Conservation (phyloP, 2,888 invertebrate species). For the Stomorhina lunata region DNA sequence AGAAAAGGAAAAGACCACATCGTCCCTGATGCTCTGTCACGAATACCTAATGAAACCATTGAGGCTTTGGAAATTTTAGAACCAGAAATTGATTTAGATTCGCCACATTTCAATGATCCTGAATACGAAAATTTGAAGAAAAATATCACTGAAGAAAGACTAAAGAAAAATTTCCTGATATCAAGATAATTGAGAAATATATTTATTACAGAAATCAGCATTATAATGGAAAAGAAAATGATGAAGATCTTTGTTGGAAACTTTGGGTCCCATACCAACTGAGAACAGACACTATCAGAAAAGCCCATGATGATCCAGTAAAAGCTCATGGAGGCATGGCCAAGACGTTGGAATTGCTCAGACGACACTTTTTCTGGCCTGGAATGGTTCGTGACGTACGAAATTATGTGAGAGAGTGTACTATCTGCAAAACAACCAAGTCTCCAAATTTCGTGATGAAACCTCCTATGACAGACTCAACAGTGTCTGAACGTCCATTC, state of each 20-base stretch:
- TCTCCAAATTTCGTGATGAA: background rate
- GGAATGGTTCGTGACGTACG: too few species aligned
- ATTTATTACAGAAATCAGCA: background rate
- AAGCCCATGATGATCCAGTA: background rate
- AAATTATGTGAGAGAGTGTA: too few species aligned
- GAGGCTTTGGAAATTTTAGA: background rate
- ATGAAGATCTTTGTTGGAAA: background rate
- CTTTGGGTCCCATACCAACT: background rate
- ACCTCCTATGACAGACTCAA: background rate
- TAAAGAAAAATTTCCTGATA: too few species aligned
- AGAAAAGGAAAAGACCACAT: too few species aligned
- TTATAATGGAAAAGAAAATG: background rate
- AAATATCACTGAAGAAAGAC: too few species aligned
- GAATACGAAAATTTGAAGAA: too few species aligned
- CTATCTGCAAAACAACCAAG: conserved; percentile 7
- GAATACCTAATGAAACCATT: too few species aligned
- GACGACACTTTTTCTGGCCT: conserved; percentile 1
- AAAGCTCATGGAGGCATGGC: background rate
- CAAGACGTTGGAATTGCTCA: background rate
- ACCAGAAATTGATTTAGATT: background rate
- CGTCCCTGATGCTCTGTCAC: too few species aligned
- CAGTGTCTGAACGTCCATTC: too few species aligned
- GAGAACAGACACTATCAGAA: background rate
- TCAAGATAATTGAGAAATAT: background rate
- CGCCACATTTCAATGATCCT: background rate